These are phyloP conservation scores for Phrynocephalus guinanensis DNA, from an alignment of 2,797 vertebrate species.

Conservation along the genomic window DNA sequence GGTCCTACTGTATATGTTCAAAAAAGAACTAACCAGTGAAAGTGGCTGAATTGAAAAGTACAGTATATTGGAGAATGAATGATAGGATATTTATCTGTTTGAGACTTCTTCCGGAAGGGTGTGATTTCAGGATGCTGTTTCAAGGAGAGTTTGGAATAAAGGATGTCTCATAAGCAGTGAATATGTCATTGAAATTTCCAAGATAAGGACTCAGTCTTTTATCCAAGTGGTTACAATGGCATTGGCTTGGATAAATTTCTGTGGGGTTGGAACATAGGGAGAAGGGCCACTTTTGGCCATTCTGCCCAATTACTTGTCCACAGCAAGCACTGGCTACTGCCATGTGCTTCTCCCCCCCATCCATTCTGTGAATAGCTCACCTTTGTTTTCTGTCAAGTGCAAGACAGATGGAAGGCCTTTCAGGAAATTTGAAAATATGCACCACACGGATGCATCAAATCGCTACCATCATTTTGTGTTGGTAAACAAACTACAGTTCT, in stretches of 20 bases:
- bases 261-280: not conserved
- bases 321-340: not conserved
- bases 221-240: not conserved
- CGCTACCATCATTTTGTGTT: not conserved
- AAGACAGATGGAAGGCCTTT: not conserved
- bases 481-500: conserved; percentile 16
- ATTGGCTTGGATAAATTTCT: not conserved
- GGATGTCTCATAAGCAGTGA: not conserved
- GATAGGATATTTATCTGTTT: not conserved
- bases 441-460: not conserved
- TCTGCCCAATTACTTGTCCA: not conserved
- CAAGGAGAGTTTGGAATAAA: not conserved
- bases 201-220: too few species aligned
- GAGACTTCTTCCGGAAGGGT: not conserved
- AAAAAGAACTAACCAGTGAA: too few species aligned
- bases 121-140: not conserved
- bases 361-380: not conserved
- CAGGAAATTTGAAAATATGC: not conserved
- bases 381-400: not conserved
- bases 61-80: not conserved
- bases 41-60: too few species aligned
- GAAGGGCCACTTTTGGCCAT: not conserved
- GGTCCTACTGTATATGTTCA: too few species aligned
- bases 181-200: not conserved
- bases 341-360: not conserved